Base-by-base conservation (phyloP, 1,140 invertebrate species). In the Halyomorpha halys region DNA sequence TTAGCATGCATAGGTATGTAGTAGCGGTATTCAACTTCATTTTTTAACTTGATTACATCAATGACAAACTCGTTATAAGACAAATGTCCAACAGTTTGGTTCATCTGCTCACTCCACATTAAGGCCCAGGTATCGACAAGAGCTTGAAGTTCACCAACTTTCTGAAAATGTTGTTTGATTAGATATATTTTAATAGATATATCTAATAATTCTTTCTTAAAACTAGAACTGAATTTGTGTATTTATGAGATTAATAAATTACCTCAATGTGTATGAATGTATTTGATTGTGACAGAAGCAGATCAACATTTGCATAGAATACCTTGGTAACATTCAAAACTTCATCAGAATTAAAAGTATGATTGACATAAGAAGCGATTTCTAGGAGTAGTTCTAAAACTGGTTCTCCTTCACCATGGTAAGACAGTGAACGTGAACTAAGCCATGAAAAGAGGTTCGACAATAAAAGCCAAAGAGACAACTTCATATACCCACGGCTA, bases 401-500 rank as follows among this genome's bases (percentile, higher is more conserved):
- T 15, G 65, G 65, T 51, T 68, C 68, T 14, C 66, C 68, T 61
- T 69, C 68, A 1, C 68, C 68, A 13, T 62, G 66, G 27, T 66
- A 23, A 16, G 2, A 16, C 2, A 4, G 15, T 11, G 4, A 1
- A 3, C 23, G 19, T 23, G 53, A 27, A 5, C 23, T 56, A 4
- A 16, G 23, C 19, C 18, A 56, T 8, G 53, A 56, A 56, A 18
- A 56, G 18, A 56, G 23, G 18, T 56, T 23, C 18, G 30, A 67
- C 59, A 14, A 65, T 54, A 18, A 54, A 44, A 2, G 34, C 59
- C 19, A 67, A n/a, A 39, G 59, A 2, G 61, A 63, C 30, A 64
- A 63, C 34, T 69, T 67, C 18, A 63, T 82, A 64, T 83, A 86
- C 0, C 85, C 85, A 44, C 83, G 77, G 0, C 79, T 83, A 9